A percentile compares a stretch with the other conserved stretches of the same genome.
Evolutionary conservation across 2,888 invertebrate genomes (phyloP).

Genomic region (Tiliacea aurago): DNA sequence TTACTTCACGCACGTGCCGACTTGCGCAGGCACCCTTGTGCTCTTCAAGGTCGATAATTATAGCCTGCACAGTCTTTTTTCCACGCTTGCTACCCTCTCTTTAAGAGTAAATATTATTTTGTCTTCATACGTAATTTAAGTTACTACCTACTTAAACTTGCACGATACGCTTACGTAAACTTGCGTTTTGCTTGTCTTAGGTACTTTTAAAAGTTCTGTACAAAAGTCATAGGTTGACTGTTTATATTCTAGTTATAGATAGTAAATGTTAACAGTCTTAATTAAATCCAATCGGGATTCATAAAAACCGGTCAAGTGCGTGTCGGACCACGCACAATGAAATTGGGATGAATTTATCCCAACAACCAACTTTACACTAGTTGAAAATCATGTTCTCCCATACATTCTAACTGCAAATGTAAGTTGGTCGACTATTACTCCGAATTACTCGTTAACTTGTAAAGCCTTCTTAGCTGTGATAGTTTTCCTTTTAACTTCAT

Average conservation of each 20-base stretch:
- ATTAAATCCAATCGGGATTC: background rate
- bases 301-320: background rate
- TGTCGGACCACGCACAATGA: too few species aligned
- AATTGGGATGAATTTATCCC: too few species aligned
- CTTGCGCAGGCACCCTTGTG: conserved; percentile 81
- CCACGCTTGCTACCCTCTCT: conserved; percentile 69
- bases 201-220: conserved; percentile 12
- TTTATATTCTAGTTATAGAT: conserved; percentile 6
- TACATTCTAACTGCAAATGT: too few species aligned
- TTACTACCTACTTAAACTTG: too few species aligned
- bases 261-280: background rate
- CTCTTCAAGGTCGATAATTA: conserved; percentile 88
- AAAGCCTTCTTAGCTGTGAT: too few species aligned
- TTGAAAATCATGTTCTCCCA: too few species aligned
- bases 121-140: conserved; percentile 43
- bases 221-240: conserved; percentile 17
- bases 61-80: conserved; percentile 78
- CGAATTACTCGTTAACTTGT: too few species aligned
- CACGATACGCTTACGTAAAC: too few species aligned
- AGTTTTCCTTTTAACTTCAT: too few species aligned
- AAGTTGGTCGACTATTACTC: too few species aligned
- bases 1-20: conserved; percentile 87
- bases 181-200: too few species aligned
- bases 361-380: too few species aligned
- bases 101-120: conserved; percentile 69